phyloP scores from a whole-genome alignment of 2,888 invertebrate genomes.

The Mactromeris polynyma region DNA sequence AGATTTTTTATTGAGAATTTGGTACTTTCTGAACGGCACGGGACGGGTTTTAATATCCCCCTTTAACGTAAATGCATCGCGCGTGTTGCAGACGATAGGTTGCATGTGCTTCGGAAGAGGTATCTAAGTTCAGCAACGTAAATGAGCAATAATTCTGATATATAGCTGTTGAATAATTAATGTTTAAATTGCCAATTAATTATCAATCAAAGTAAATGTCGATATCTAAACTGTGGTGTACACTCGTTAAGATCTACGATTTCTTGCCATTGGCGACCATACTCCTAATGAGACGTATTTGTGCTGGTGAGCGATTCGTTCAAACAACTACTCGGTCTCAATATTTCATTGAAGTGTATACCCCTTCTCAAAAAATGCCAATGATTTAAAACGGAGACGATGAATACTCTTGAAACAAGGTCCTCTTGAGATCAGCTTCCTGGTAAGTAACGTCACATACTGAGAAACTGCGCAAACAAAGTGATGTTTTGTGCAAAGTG shows the following conservation, averaged over 20 bases:
- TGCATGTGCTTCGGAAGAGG: background rate
- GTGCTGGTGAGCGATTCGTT: background rate
- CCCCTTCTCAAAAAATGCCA: too few relatives aligned
- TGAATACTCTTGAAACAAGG: too few relatives aligned
- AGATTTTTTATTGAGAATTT: background rate
- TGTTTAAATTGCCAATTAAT: conserved; percentile 1
- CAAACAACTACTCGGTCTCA: background rate
- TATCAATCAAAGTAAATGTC: background rate
- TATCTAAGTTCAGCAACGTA: background rate
- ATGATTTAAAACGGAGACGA: too few relatives aligned
- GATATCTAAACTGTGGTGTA: background rate
- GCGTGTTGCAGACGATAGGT: background rate
- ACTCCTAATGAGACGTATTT: background rate
- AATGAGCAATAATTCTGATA: background rate
- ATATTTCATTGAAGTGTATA: background rate
- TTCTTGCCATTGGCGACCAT: background rate
- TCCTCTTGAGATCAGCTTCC: too few relatives aligned
- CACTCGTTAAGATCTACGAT: background rate
- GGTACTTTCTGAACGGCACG: background rate
- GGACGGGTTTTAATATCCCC: background rate
- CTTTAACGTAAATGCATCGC: background rate
- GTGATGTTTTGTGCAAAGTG: too few relatives aligned
- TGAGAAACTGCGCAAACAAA: too few relatives aligned
- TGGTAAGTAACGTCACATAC: too few relatives aligned
- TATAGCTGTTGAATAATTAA: background rate